These are phyloP conservation scores for Cistogaster globosa DNA, from an alignment of 2,888 invertebrate genomes.

Conservation along the genomic window DNA sequence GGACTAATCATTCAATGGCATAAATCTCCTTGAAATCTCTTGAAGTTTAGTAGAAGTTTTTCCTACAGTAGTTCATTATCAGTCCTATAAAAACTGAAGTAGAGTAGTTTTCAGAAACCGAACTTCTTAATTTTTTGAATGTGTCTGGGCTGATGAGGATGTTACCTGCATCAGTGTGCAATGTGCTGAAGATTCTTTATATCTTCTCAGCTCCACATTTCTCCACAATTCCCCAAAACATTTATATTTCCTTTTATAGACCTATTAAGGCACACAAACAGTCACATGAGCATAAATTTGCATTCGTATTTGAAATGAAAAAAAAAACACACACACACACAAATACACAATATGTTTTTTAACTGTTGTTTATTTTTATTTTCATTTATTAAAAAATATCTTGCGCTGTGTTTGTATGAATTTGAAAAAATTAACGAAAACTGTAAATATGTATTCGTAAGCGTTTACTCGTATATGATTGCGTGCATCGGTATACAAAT, in stretches of 20 bases:
- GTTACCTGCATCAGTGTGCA: no score
- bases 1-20: no score
- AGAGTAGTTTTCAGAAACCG: no score
- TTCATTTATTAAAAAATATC: conserved; percentile 62
- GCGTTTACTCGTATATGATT: neutral
- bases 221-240: neutral
- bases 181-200: no score
- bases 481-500: conserved; percentile 40
- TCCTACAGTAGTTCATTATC: no score
- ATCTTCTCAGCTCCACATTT: no score
- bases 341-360: conserved; percentile 47
- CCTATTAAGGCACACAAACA: conserved; percentile 9
- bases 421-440: conserved; percentile 67
- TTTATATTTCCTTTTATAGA: neutral
- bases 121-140: no score
- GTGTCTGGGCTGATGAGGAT: no score
- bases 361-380: conserved; percentile 45
- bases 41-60: no score
- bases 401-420: neutral
- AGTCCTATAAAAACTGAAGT: no score
- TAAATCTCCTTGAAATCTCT: no score
- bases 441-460: conserved; percentile 46
- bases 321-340: conserved; percentile 4
- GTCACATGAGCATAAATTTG: conserved; percentile 32
- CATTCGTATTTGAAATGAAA: conserved; percentile 49